phyloP scores from a whole-genome alignment of 2,113 vertebrate species.

The Physeter macrocephalus region DNA sequence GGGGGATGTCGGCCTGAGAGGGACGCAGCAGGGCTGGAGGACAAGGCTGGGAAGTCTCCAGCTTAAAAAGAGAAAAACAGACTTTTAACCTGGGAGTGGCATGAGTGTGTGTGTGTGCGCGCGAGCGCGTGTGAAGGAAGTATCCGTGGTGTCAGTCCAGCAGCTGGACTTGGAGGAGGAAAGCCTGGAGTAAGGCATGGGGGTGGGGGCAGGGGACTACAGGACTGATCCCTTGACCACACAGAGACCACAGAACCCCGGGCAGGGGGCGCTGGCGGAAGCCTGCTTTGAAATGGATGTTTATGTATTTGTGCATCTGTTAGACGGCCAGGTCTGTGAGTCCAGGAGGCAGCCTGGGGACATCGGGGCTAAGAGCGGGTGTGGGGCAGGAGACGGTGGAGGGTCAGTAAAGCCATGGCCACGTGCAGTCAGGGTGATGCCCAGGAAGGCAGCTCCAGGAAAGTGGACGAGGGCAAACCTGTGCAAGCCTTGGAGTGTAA shows the following conservation, averaged over 20 bases:
- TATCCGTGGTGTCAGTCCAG: not conserved
- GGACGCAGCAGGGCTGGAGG: rapidly evolving
- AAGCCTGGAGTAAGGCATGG: not conserved
- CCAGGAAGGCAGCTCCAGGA: too few relatives aligned
- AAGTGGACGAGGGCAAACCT: too few relatives aligned
- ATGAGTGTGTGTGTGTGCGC: rapidly evolving
- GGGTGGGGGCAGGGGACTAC: not conserved
- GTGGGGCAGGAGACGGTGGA: rapidly evolving
- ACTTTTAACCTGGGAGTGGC: not conserved
- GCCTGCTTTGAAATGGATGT: not conserved
- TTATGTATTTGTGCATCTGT: not conserved
- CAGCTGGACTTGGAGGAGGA: not conserved
- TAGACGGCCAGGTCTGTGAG: rapidly evolving
- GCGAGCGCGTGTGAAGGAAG: not conserved
- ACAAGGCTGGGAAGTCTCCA: not conserved
- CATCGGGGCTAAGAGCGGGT: rapidly evolving
- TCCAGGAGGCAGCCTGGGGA: too few relatives aligned
- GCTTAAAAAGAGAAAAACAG: not conserved
- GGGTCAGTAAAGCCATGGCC: too few relatives aligned
- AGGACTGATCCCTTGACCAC: not conserved
- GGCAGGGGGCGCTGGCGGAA: not conserved
- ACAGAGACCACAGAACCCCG: not conserved
- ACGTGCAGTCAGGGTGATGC: too few relatives aligned
- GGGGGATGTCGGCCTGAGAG: too few relatives aligned
- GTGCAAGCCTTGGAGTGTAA: too few relatives aligned